Evolutionary conservation across 92 coral and sea anemone genomes (phyloP), one percentile per base, ranked within the genome.

Genomic region (Montipora capitata): DNA sequence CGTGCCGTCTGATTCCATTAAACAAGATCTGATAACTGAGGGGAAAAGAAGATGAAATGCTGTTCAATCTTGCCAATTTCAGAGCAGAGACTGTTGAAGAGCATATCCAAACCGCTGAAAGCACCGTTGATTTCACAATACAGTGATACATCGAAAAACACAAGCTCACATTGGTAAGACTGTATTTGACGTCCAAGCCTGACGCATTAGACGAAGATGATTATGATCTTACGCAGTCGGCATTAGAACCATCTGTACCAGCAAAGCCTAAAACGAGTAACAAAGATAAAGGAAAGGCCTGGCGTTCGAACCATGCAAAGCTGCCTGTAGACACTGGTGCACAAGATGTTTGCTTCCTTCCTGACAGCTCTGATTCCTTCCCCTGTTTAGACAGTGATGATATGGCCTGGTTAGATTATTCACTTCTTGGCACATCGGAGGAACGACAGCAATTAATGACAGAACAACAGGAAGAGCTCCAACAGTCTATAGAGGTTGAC

Each of bases 51-150:
- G 68, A 63, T 3, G 88, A 86, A 17, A 91, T 91, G 85, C 6
- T 39, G 11, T 91, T 91, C 71, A 78, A 80, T 49, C 81, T 86
- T 39, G 85, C 88, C n/a, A 91, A 86, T 72, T 86, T 91, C 72
- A 76, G 69, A 61, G 72, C 68, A 15, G 68, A 63, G 68, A n/a
- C 27, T 15, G 68, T 63, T 63, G 68, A 63, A 63, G 68, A 63
- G 8, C 18, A 16, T 18, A n/a, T 63, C 4, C 2, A 63, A 16
- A 63, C 1, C 38, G 39, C 35, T 63, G 68, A 57, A 57, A 10
- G 15, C 63, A 57, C 63, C 3, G 63, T 57, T 57, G 14, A 57
- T 57, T 57, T 57, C n/a, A 57, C 63, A 9, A 5, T 57, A 57
- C 63, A 57, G 2, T 16, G 63, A 15, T 6, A 57, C 15, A 57